These are phyloP conservation scores for Philereme transversata DNA, from an alignment of 2,888 invertebrate species.

Conservation along the genomic window DNA sequence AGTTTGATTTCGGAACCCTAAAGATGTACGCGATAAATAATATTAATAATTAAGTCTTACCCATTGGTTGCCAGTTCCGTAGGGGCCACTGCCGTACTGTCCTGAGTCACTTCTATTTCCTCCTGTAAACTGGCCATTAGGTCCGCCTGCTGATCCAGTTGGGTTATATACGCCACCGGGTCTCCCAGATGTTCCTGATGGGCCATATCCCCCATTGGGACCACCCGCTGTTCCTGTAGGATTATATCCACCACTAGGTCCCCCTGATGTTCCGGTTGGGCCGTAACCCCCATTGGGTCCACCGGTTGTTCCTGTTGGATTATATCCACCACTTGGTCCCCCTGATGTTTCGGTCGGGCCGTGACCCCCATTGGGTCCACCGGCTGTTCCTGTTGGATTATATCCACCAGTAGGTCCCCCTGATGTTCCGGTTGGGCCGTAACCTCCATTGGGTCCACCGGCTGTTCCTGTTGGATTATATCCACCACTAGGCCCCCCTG, in stretches of 20 bases:
- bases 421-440: slow-evolving; percentile 12
- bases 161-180: slow-evolving; percentile 27
- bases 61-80: slow-evolving; percentile 40
- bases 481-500: slow-evolving; percentile 3
- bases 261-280: slow-evolving; percentile 5
- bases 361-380: slow-evolving; percentile 5
- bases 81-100: slow-evolving; percentile 15
- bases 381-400: slow-evolving; percentile 3
- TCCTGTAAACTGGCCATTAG: slow-evolving; percentile 8
- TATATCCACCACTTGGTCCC: slow-evolving; percentile 7
- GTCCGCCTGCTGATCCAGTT: neutral
- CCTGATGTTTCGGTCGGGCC: neutral
- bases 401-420: slow-evolving; percentile 22
- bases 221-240: neutral
- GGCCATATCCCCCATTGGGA: slow-evolving; percentile 13
- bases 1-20: too few species aligned
- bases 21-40: too few species aligned
- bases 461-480: slow-evolving; percentile 1
- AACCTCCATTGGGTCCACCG: slow-evolving; percentile 4
- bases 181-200: slow-evolving; percentile 11
- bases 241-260: slow-evolving; percentile 6
- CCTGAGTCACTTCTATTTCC: slow-evolving; percentile 9
- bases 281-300: slow-evolving; percentile 10
- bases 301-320: neutral
- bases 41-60: slow-evolving; percentile 38